A percentile compares a stretch with the other conserved stretches of the same genome.
Conservation (phyloP, 2,797 vertebrate genomes). For the Schizopygopsis malacanthus region DNA sequence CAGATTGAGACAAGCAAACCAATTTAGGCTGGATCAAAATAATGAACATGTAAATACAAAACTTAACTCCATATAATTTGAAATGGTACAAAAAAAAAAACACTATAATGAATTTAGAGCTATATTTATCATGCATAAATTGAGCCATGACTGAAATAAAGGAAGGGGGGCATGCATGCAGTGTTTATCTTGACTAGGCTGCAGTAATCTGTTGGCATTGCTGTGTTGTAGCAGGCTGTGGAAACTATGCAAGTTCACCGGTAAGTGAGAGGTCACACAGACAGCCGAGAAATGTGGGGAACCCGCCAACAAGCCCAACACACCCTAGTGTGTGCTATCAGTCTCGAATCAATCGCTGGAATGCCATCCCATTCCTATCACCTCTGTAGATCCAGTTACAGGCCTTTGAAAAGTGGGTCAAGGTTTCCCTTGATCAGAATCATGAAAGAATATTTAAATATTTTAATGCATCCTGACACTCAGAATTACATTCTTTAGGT, state of each 20-base stretch:
- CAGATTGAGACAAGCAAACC: not conserved
- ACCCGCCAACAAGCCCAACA: constrained; percentile 23
- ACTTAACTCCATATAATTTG: not conserved
- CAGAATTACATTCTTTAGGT: constrained; percentile 1
- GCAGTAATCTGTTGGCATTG: constrained; percentile 5
- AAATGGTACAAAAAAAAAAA: not conserved
- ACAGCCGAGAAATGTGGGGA: not conserved
- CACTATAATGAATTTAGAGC: not conserved
- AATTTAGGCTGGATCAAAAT: not conserved
- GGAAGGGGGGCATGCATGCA: too few relatives aligned
- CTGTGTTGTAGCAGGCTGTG: constrained; percentile 29
- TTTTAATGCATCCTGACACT: not conserved
- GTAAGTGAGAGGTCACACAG: not conserved
- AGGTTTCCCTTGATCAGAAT: constrained; percentile 46
- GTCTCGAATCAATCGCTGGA: constrained; percentile 62
- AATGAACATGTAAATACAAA: not conserved
- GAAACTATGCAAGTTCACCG: constrained; percentile 53
- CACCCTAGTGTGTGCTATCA: constrained; percentile 44
- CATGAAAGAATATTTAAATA: not conserved
- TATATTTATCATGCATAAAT: not conserved
- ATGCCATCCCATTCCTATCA: constrained; percentile 68
- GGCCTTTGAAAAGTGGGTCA: constrained; percentile 71
- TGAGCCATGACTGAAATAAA: not conserved
- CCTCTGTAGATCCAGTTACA: constrained; percentile 71
- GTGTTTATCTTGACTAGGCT: not conserved